These are phyloP conservation scores for Cossypha niveicapilla DNA, from an alignment of 2,797 vertebrate genomes.

Conservation along the genomic window DNA sequence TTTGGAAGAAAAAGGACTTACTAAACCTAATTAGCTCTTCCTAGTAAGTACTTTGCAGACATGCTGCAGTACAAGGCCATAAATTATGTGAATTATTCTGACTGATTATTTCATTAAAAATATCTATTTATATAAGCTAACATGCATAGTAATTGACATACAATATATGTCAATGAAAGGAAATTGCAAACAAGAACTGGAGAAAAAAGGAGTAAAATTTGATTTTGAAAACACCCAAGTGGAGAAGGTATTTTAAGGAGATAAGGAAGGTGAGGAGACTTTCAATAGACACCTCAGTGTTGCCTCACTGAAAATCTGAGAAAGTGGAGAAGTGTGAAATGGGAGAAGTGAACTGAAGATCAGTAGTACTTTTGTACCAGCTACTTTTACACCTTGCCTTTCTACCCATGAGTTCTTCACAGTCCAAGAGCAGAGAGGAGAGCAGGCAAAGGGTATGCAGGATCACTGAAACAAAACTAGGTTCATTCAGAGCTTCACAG, in stretches of 20 bases:
- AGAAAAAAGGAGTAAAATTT: background rate
- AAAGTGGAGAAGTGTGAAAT: background rate
- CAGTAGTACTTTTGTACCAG: background rate
- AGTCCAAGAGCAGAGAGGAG: background rate
- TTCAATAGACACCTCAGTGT: background rate
- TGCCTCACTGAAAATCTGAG: background rate
- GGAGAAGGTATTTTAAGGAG: background rate
- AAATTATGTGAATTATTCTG: background rate
- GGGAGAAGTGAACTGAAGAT: background rate
- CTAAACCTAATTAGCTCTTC: background rate
- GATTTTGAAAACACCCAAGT: background rate
- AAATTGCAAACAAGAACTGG: background rate
- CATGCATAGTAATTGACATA: background rate
- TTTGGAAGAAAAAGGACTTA: background rate
- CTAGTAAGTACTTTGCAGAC: background rate
- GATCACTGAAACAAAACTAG: background rate
- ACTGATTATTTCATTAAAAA: background rate
- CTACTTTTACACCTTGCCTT: background rate
- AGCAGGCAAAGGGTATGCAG: background rate
- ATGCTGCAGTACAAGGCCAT: background rate
- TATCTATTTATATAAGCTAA: background rate
- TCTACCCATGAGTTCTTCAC: background rate
- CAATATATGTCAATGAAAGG: background rate
- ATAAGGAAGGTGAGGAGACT: background rate
- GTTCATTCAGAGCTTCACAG: rapidly evolving